Evolutionary conservation across 2,113 vertebrate genomes (phyloP).

Genomic region (Pseudorectes ferrugineus): DNA sequence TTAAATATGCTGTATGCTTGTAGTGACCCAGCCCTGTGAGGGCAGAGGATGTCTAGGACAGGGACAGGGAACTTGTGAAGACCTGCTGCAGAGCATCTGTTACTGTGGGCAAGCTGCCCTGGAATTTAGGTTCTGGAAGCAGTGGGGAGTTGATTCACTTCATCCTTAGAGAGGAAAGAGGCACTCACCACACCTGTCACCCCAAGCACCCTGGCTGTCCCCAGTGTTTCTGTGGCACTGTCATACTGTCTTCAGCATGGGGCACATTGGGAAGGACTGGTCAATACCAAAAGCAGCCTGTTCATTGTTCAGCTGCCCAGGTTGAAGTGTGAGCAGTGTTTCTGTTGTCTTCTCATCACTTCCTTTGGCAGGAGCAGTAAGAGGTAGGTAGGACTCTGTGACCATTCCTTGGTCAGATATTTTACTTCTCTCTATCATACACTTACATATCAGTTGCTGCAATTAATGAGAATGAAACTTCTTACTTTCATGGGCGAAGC

Average conservation of each 20-base stretch:
- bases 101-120: background rate
- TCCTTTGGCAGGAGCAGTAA: background rate
- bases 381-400: background rate
- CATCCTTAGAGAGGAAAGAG: background rate
- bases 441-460: background rate
- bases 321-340: background rate
- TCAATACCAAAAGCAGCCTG: background rate
- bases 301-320: background rate
- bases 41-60: background rate
- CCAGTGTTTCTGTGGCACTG: background rate
- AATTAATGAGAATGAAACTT: background rate
- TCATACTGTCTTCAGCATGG: background rate
- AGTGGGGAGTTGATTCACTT: background rate
- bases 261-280: background rate
- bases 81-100: background rate
- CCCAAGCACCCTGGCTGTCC: background rate
- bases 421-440: background rate
- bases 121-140: background rate
- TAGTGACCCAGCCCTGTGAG: background rate
- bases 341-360: background rate
- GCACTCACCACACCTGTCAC: background rate
- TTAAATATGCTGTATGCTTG: background rate
- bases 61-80: background rate
- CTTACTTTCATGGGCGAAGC: background rate
- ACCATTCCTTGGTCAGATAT: background rate